These are phyloP conservation scores for Drosophila parvula DNA, from an alignment of 1,140 invertebrate species.

Conservation along the genomic window DNA sequence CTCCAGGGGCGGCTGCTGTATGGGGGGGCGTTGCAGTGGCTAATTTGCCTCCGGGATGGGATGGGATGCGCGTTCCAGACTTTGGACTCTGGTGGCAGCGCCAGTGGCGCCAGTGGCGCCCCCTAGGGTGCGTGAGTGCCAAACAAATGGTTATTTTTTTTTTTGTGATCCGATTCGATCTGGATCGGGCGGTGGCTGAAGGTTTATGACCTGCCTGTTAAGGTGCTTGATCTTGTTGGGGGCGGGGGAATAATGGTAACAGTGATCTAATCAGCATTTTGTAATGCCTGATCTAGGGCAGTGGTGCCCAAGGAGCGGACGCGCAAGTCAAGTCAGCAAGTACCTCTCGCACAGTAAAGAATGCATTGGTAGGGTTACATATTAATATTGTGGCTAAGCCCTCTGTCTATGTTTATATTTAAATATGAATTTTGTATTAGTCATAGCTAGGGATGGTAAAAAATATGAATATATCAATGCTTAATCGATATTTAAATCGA, in stretches of 20 bases:
- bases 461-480: too few species aligned
- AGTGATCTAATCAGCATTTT: not conserved
- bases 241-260: not conserved
- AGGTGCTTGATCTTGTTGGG: not conserved
- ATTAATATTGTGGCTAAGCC: not conserved
- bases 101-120: constrained; percentile 67
- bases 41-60: constrained; percentile 53
- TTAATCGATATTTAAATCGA: too few species aligned
- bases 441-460: not conserved
- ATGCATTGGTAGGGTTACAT: too few species aligned
- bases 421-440: not conserved
- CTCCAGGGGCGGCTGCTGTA: constrained; percentile 14
- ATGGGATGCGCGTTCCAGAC: constrained; percentile 38
- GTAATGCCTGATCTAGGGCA: not conserved
- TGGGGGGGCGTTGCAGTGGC: constrained; percentile 70
- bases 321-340: not conserved
- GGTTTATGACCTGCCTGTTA: not conserved
- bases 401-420: too few species aligned
- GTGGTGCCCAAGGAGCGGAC: not conserved
- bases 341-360: too few species aligned
- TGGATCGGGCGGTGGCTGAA: constrained; percentile 15
- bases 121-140: constrained; percentile 54
- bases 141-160: constrained; percentile 70
- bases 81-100: not conserved
- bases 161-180: constrained; percentile 51